Evolutionary conservation across 1,140 invertebrate species (phyloP), one percentile per base, ranked within the genome.

Genomic region (Hestina assimilis): DNA sequence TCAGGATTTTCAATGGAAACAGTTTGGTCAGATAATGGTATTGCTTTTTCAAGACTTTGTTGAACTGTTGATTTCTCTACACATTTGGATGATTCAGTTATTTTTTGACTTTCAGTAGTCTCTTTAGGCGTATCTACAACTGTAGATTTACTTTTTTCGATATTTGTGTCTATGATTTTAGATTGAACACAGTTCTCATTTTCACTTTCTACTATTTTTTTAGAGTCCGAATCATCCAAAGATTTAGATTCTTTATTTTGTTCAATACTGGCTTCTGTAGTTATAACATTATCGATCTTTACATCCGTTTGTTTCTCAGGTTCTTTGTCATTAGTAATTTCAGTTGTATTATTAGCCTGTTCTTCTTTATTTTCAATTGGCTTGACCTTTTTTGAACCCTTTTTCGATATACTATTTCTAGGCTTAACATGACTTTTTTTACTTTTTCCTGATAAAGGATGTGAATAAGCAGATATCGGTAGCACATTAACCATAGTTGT

Each of bases 401-500:
- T 66, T 33, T 35, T 59, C 9, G 20, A 14, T 7, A n/a, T 48
- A 31, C 9, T 65, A 54, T 51, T 75, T 64, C 86, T 79, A 20
- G 59, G 31, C 63, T 80, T 86, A 11, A 71, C 31, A 78, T 77
- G 89, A 50, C 62, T 72, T 42, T 89, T 87, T 58, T 89, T 90
- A 15, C 48, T 69, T 66, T 78, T 84, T 5, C 69, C 66, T 52
- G 88, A 86, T 67, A 89, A 58, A 46, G 89, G 83, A 42, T 64
- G 79, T 7, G 89, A 89, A 59, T 93, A 90, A 12, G 92, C 92
- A 14, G 93, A 91, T 75, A 94, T 94, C 19, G 93, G 93, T 65
- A 93, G 90, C 83, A 93, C 93, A 75, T 93, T 94, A 1, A 92
- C 89, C 90, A 92, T 93, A 14, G 92, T 93, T 1, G 93, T 93